Conservation (phyloP, 2,888 invertebrate species). For the Cybosia mesomella region DNA sequence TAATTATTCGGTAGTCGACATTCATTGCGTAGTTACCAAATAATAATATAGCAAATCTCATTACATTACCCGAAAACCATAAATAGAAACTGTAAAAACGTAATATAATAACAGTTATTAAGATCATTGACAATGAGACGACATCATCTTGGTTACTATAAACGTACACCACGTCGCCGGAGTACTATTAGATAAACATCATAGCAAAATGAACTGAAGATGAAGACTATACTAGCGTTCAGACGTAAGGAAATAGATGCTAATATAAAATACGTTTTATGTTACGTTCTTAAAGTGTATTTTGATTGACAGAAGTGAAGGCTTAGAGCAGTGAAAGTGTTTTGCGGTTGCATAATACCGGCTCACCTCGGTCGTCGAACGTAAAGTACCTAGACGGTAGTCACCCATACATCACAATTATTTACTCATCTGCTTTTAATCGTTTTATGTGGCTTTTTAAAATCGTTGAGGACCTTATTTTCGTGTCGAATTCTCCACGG, state of each 20-base stretch:
- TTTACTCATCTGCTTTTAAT: slow-evolving; percentile 30
- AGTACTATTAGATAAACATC: slow-evolving; percentile 33
- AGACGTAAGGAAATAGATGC: slow-evolving; percentile 32
- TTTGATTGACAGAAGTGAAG: slow-evolving; percentile 50
- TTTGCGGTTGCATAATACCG: slow-evolving; percentile 73
- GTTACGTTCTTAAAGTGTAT: slow-evolving; percentile 47
- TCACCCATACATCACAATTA: slow-evolving; percentile 51
- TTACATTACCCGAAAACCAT: not conserved
- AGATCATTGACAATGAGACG: slow-evolving; percentile 34
- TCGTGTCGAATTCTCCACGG: too few species aligned
- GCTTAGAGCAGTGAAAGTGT: slow-evolving; percentile 77
- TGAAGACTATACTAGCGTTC: slow-evolving; percentile 40
- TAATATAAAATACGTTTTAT: slow-evolving; percentile 25
- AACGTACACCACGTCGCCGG: slow-evolving; percentile 34
- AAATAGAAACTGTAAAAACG: not conserved
- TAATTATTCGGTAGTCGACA: not conserved
- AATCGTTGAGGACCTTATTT: too few species aligned
- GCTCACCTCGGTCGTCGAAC: slow-evolving; percentile 71
- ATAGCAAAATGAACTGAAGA: slow-evolving; percentile 26
- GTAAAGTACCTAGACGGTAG: slow-evolving; percentile 53
- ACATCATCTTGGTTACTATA: slow-evolving; percentile 50
- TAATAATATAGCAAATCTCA: not conserved
- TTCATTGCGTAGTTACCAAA: not conserved
- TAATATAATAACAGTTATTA: not conserved
- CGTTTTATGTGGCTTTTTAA: too few species aligned